Conservation (phyloP, 2,888 invertebrate genomes). For the Orthosia gracilis region DNA sequence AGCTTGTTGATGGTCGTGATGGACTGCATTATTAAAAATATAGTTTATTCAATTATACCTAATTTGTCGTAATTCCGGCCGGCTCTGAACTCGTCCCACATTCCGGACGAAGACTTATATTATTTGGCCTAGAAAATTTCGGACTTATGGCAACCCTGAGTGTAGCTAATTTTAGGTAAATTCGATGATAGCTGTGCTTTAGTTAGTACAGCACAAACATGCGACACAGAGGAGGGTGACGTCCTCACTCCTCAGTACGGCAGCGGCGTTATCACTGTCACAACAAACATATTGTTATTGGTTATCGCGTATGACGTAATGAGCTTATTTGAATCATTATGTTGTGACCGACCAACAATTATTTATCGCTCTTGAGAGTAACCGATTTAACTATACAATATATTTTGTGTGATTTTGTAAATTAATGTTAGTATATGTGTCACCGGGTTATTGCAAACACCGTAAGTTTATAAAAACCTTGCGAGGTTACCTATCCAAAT, state of each 20-base stretch:
- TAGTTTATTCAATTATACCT: no score
- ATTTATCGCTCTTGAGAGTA: constrained; percentile 49
- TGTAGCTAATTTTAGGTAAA: not conserved
- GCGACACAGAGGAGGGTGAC: constrained; percentile 50
- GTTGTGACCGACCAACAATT: constrained; percentile 49
- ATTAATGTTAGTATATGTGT: not conserved
- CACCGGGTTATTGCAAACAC: no score
- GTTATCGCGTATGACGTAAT: constrained; percentile 71
- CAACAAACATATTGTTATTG: constrained; percentile 56
- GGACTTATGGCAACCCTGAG: no score
- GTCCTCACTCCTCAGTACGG: constrained; percentile 44
- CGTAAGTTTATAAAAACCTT: no score
- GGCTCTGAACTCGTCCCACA: no score
- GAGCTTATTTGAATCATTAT: constrained; percentile 65
- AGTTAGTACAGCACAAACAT: constrained; percentile 8
- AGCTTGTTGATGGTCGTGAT: no score
- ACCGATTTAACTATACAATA: constrained; percentile 12
- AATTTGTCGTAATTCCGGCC: no score
- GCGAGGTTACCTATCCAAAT: no score
- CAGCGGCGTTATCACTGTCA: constrained; percentile 55
- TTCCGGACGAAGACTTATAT: no score
- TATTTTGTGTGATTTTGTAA: not conserved
- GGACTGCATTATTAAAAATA: no score
- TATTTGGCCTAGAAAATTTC: no score
- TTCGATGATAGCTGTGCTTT: constrained; percentile 10